Percentiles rank a stretch among this genome's conserved stretches.
Conservation (phyloP, 2,113 vertebrate genomes). For the Genyomyrus donnyi region DNA sequence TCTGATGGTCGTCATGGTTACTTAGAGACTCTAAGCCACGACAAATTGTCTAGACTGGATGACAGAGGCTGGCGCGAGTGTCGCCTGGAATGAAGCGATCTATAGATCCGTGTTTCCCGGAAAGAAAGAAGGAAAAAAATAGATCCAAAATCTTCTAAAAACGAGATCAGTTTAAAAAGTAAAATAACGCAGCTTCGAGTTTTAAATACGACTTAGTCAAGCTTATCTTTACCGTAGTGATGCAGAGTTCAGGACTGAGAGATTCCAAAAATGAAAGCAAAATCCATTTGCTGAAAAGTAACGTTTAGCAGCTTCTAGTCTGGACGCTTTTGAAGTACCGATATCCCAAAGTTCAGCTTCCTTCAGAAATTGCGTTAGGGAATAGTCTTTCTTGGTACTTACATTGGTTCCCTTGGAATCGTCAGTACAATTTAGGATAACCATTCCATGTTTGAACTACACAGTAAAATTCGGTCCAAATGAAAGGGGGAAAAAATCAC, state of each 20-base stretch:
- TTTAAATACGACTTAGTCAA: constrained; percentile 42
- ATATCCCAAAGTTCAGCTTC: constrained; percentile 40
- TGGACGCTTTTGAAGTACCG: constrained; percentile 16
- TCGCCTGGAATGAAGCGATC: constrained; percentile 67
- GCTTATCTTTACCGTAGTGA: constrained; percentile 58
- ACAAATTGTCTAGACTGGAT: constrained; percentile 70
- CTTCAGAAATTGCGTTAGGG: not conserved
- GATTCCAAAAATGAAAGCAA: constrained; percentile 50
- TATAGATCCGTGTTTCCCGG: constrained; percentile 43
- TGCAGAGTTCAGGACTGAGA: constrained; percentile 50
- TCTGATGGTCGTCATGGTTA: constrained; percentile 81
- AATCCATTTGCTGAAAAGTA: constrained; percentile 40
- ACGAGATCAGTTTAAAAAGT: constrained; percentile 44
- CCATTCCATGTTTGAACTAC: constrained; percentile 13
- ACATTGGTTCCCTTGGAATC: constrained; percentile 19
- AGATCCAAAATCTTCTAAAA: constrained; percentile 50
- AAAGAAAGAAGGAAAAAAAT: constrained; percentile 34
- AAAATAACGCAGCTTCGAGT: constrained; percentile 54
- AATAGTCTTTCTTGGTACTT: constrained; percentile 6
- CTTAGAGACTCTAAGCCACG: constrained; percentile 68
- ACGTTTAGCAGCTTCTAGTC: constrained; percentile 11
- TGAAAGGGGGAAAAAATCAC: not conserved
- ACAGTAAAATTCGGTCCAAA: constrained; percentile 14
- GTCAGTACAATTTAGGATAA: constrained; percentile 7
- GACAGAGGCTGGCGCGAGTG: constrained; percentile 66